Evolutionary conservation across 2,113 vertebrate genomes (phyloP).

Genomic region (Triplophysa siluroides): DNA sequence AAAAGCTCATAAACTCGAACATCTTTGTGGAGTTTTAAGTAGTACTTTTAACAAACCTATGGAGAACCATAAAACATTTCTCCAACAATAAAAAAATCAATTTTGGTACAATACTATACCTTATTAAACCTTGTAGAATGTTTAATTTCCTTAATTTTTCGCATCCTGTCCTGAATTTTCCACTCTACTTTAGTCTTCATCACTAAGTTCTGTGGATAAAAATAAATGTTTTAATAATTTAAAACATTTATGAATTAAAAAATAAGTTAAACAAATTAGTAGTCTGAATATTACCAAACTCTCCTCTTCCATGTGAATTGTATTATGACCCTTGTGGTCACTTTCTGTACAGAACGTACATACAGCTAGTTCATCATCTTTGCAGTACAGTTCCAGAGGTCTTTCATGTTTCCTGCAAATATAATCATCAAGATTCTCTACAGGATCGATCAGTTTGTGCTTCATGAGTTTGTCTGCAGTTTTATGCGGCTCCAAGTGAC

Average conservation of each 20-base stretch:
- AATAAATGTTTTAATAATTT: background rate
- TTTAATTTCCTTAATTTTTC: constrained; percentile 1
- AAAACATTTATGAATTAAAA: background rate
- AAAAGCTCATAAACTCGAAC: background rate
- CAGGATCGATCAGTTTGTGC: constrained; percentile 51
- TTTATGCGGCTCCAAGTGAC: constrained; percentile 63
- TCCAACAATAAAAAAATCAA: background rate
- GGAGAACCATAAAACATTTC: background rate
- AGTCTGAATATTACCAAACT: constrained; percentile 2
- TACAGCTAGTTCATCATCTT: background rate
- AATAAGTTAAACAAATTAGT: too few species aligned
- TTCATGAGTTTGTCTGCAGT: constrained; percentile 56
- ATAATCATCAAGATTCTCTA: constrained; percentile 39
- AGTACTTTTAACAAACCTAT: too few species aligned
- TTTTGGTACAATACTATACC: background rate
- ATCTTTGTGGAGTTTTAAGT: background rate
- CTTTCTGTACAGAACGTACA: background rate
- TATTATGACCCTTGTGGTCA: constrained; percentile 13
- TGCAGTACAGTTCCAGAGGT: constrained; percentile 24
- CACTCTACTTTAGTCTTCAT: background rate
- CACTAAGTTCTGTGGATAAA: background rate
- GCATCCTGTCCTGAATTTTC: background rate
- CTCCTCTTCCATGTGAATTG: background rate
- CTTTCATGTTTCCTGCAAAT: constrained; percentile 57
- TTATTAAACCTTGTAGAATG: constrained; percentile 24